phyloP scores from a whole-genome alignment of 1,140 invertebrate genomes.

The Danaus plexippus region DNA sequence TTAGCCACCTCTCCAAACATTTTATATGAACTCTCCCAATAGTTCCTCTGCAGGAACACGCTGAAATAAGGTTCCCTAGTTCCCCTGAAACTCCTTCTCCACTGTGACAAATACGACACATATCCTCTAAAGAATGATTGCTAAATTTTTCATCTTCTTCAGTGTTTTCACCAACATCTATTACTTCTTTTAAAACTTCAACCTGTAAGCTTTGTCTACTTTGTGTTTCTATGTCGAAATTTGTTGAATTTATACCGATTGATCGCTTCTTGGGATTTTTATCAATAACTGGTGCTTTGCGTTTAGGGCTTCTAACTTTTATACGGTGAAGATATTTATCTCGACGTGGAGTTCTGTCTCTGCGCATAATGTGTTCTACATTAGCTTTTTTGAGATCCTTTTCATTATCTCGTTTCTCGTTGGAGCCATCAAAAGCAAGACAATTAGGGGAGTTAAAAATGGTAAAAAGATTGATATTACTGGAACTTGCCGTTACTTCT shows the following conservation, averaged over 20 bases:
- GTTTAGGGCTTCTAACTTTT: slow-evolving; percentile 55
- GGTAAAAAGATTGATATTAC: slow-evolving; percentile 39
- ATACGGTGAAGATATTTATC: slow-evolving; percentile 45
- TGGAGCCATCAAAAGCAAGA: not conserved
- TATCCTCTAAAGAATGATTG: slow-evolving; percentile 44
- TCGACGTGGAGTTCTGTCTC: slow-evolving; percentile 25
- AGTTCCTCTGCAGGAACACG: slow-evolving; percentile 76
- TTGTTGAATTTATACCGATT: slow-evolving; percentile 25
- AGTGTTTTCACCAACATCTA: slow-evolving; percentile 21
- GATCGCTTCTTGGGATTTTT: slow-evolving; percentile 25
- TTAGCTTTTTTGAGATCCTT: slow-evolving; percentile 12
- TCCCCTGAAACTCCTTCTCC: slow-evolving; percentile 41
- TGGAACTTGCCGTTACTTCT: slow-evolving; percentile 43
- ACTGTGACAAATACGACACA: slow-evolving; percentile 64
- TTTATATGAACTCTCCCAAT: slow-evolving; percentile 77
- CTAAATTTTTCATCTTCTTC: slow-evolving; percentile 33
- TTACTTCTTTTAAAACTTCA: slow-evolving; percentile 9
- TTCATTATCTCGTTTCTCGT: slow-evolving; percentile 17
- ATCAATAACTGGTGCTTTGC: slow-evolving; percentile 26
- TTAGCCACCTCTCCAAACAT: slow-evolving; percentile 80
- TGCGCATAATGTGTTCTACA: slow-evolving; percentile 4
- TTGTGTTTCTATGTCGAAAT: slow-evolving; percentile 26
- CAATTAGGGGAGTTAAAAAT: slow-evolving; percentile 17
- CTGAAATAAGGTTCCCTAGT: slow-evolving; percentile 47
- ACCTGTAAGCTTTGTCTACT: slow-evolving; percentile 13